A percentile compares a stretch with the other conserved stretches of the same genome.
Evolutionary conservation across 1,140 invertebrate species (phyloP).

Genomic region (Cylas formicarius): DNA sequence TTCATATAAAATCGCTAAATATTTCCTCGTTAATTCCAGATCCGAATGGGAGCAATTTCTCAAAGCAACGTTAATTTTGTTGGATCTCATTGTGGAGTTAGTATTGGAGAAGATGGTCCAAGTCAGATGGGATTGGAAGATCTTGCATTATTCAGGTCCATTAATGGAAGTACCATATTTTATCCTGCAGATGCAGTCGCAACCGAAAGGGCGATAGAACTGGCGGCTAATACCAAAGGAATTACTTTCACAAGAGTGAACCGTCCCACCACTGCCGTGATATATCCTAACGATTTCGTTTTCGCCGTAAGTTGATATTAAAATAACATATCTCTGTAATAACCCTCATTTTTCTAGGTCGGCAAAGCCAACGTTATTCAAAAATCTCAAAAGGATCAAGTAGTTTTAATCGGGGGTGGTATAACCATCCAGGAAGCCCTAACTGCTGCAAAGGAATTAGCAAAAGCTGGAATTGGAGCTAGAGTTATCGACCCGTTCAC

Average conservation of each 20-base stretch:
- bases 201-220: conserved; percentile 84
- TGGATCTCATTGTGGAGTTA: conserved; percentile 92
- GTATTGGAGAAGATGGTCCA: conserved; percentile 96
- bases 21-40: conserved; percentile 46
- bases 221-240: conserved; percentile 93
- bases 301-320: conserved; percentile 62
- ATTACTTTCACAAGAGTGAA: conserved; percentile 95
- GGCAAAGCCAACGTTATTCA: conserved; percentile 77
- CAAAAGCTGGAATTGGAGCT: conserved; percentile 58
- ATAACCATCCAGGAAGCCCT: conserved; percentile 90
- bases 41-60: conserved; percentile 98
- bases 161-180: conserved; percentile 91
- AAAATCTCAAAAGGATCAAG: conserved; percentile 65
- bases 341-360: conserved; percentile 43
- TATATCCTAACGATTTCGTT: conserved; percentile 81
- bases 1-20: neutral
- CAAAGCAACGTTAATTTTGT: conserved; percentile 96
- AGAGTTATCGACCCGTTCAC: conserved; percentile 92
- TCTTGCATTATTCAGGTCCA: conserved; percentile 87
- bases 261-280: conserved; percentile 77
- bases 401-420: conserved; percentile 84
- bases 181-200: conserved; percentile 96
- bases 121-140: conserved; percentile 99
- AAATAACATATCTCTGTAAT: conserved; percentile 2
- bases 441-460: conserved; percentile 73